Base-by-base conservation (phyloP, 2,113 vertebrate genomes). In the Gobiocypris rarus region DNA sequence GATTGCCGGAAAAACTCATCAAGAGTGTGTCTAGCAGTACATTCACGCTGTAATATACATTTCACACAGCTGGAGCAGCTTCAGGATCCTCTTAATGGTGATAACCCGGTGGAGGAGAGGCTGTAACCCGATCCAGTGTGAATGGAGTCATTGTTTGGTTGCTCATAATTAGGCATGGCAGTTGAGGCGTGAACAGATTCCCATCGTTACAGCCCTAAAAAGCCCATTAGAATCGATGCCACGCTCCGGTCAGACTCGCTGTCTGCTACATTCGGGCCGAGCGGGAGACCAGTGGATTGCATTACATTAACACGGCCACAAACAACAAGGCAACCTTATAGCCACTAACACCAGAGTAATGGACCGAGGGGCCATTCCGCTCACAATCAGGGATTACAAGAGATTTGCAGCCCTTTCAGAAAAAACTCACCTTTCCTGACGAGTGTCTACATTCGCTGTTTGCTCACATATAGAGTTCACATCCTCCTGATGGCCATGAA, bases 181-280 rank as follows among this genome's bases (percentile, higher is more conserved):
- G 94, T 90, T 61, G 90, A 96, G 97, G 97, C 95, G 96, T 96
- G 97, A 98, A 97, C 96, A 96, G 96, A 97, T 96, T 96, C 94
- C 89, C 94, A 95, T 95, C 96, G 95, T 95, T 95, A 94, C 92
- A 92, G 89, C 87, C 90, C 91, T 95, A 95, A 95, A 95, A 95
- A 96, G 95, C 91, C 96, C 95, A 95, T 96, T 96, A 96, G 96
- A 96, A 96, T 97, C 96, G 96, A 97, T 97, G 95, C 91, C 94
- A 95, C 81, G 87, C 94, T 94, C 93, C 94, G 93, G 90, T 97
- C 96, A 98, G 97, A 98, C 96, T 97, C 93, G 77, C 85, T 91
- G 96, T 93, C 96, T 96, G 92, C 92, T 81, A 86, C 89, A 54
- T 73, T 88, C 89, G 90, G 91, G 90, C 90, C 89, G 88, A 88